These are phyloP conservation scores for Himalopsyche phryganea DNA, from an alignment of 1,140 invertebrate genomes.

Conservation along the genomic window DNA sequence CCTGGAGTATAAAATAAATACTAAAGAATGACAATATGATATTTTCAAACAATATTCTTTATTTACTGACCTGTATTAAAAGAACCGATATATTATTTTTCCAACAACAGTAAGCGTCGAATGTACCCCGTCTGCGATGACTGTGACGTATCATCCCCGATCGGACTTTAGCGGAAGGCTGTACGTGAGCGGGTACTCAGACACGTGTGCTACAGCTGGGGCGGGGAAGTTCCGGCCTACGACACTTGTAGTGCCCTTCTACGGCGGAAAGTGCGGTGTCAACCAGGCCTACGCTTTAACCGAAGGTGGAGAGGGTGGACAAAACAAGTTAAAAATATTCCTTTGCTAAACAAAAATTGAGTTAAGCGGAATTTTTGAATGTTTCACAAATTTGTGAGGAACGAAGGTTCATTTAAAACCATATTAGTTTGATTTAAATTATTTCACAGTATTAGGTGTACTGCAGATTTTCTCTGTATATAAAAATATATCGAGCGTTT, in stretches of 20 bases:
- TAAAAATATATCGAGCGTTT: no score
- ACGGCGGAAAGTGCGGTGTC: conserved; percentile 43
- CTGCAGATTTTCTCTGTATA: no score
- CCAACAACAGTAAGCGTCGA: conserved; percentile 54
- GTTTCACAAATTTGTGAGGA: no score
- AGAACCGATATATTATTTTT: no score
- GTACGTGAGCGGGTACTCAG: conserved; percentile 60
- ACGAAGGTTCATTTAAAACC: no score
- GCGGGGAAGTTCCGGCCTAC: conserved; percentile 35
- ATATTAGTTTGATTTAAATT: no score
- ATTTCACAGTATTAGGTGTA: no score
- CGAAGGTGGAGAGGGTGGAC: conserved; percentile 39
- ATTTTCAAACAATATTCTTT: no score
- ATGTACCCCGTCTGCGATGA: conserved; percentile 54
- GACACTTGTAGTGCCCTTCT: conserved; percentile 40
- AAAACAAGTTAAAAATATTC: conserved; percentile 40
- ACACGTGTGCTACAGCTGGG: conserved; percentile 51
- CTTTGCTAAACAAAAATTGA: background rate
- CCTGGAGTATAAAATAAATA: no score
- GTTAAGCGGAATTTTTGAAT: no score
- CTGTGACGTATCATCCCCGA: conserved; percentile 56
- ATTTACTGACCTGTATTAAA: no score
- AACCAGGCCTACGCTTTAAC: conserved; percentile 47
- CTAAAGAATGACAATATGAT: no score
- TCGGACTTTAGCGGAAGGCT: conserved; percentile 56